Conservation (phyloP, 2,797 vertebrate genomes). For the Microchirus variegatus region DNA sequence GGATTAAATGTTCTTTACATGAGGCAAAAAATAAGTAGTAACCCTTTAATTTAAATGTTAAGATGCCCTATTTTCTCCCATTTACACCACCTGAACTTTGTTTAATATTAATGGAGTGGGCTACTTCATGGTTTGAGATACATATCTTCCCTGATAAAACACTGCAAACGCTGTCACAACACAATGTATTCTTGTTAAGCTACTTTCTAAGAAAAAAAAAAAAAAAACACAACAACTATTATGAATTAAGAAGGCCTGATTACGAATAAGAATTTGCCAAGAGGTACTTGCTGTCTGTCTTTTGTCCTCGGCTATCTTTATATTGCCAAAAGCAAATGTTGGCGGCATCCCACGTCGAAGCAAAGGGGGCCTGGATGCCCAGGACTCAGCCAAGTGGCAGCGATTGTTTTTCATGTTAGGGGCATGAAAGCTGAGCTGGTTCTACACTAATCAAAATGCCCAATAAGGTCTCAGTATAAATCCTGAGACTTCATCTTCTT, state of each 20-base stretch:
- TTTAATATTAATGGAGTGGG: too few relatives aligned
- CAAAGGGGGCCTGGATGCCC: slow-evolving; percentile 79
- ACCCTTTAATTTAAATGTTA: slow-evolving; percentile 24
- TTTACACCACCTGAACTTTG: too few relatives aligned
- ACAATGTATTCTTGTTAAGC: too few relatives aligned
- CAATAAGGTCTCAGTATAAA: slow-evolving; percentile 83
- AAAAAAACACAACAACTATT: slow-evolving; percentile 22
- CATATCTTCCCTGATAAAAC: too few relatives aligned
- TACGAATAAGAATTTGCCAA: slow-evolving; percentile 68
- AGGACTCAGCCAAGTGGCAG: slow-evolving; percentile 83
- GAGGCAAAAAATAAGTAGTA: slow-evolving; percentile 50
- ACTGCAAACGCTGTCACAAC: too few relatives aligned
- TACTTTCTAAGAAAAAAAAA: neutral
- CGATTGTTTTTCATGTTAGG: slow-evolving; percentile 84
- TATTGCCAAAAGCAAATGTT: slow-evolving; percentile 85
- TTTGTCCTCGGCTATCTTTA: slow-evolving; percentile 83
- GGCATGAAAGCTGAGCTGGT: slow-evolving; percentile 85
- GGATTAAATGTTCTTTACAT: slow-evolving; percentile 74
- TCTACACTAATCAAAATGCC: slow-evolving; percentile 84
- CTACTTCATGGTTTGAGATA: too few relatives aligned
- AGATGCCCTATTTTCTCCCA: too few relatives aligned
- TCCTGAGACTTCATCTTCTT: slow-evolving; percentile 76
- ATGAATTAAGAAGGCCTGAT: slow-evolving; percentile 56
- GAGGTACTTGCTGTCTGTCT: slow-evolving; percentile 72
- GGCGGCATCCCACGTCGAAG: slow-evolving; percentile 80